phyloP scores from a whole-genome alignment of 2,797 vertebrate genomes.

The Liparis tanakae region DNA sequence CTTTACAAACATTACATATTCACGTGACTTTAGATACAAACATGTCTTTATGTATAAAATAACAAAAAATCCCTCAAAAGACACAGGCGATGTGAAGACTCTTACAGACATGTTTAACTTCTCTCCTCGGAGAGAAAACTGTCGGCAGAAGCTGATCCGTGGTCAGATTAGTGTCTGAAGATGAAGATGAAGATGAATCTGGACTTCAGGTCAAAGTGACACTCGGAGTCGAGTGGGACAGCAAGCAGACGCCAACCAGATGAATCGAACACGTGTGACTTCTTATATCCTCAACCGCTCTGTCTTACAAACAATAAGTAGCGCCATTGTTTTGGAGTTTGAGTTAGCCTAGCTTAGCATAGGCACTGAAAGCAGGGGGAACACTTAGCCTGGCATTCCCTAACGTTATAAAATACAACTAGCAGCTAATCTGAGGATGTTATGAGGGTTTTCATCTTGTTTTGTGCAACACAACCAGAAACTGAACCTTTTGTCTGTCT shows the following conservation, averaged over 20 bases:
- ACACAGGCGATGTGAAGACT: neutral
- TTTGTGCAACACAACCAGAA: neutral
- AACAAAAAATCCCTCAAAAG: neutral
- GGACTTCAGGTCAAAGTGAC: constrained; percentile 6
- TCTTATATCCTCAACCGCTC: too few species aligned
- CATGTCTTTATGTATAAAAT: constrained; percentile 12
- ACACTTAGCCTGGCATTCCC: neutral
- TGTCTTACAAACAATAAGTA: neutral
- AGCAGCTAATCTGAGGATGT: neutral
- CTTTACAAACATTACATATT: constrained; percentile 19
- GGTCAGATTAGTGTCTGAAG: neutral
- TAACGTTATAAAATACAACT: neutral
- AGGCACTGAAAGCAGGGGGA: neutral
- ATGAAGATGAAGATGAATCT: neutral
- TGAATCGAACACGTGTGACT: neutral
- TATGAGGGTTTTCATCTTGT: neutral
- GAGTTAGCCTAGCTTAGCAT: constrained; percentile 10
- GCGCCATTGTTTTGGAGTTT: neutral
- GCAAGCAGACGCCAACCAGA: neutral
- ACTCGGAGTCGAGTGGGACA: neutral
- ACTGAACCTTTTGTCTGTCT: neutral
- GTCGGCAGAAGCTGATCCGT: constrained; percentile 4
- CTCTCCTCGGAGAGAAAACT: constrained; percentile 1
- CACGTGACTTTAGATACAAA: constrained; percentile 18
- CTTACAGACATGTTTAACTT: constrained; percentile 4